These are phyloP conservation scores for Pogoniulus pusillus DNA, from an alignment of 2,797 vertebrate species.

Conservation along the genomic window DNA sequence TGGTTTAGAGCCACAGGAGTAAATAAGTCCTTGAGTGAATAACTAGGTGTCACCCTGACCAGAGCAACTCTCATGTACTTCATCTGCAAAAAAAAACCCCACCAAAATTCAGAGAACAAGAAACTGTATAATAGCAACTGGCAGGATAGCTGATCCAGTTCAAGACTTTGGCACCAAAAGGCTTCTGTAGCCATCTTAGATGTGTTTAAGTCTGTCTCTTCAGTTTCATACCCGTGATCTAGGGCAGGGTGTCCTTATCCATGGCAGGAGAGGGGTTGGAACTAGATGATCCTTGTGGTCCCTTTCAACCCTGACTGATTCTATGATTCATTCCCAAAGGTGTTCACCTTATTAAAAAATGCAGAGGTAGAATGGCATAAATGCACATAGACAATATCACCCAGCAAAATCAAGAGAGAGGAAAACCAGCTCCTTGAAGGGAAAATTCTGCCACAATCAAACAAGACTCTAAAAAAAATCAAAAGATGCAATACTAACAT, in stretches of 20 bases:
- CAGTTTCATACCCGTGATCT: too few species aligned
- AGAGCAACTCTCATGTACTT: conserved; percentile 2
- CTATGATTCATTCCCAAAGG: conserved; percentile 30
- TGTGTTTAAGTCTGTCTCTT: neutral
- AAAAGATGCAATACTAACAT: neutral
- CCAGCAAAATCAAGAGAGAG: conserved; percentile 3
- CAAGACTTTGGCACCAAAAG: neutral
- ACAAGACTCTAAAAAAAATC: neutral
- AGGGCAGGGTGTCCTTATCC: too few species aligned
- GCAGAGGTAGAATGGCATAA: neutral
- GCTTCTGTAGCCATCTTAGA: neutral
- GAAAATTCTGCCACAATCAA: neutral
- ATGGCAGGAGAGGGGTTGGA: too few species aligned
- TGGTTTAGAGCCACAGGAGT: conserved; percentile 25
- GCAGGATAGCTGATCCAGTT: neutral
- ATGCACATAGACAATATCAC: neutral
- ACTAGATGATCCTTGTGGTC: too few species aligned
- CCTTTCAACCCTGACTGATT: too few species aligned
- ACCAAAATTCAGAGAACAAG: conserved; percentile 35
- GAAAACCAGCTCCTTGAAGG: neutral
- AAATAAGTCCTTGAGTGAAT: conserved; percentile 54
- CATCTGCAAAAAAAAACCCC: conserved; percentile 14
- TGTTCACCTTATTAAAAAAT: conserved; percentile 25
- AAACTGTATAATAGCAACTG: conserved; percentile 28
- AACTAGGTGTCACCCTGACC: conserved; percentile 29